Evolutionary conservation across 2,888 invertebrate genomes (phyloP), one percentile per base, ranked within the genome.

Genomic region (Perizoma affinitatum): DNA sequence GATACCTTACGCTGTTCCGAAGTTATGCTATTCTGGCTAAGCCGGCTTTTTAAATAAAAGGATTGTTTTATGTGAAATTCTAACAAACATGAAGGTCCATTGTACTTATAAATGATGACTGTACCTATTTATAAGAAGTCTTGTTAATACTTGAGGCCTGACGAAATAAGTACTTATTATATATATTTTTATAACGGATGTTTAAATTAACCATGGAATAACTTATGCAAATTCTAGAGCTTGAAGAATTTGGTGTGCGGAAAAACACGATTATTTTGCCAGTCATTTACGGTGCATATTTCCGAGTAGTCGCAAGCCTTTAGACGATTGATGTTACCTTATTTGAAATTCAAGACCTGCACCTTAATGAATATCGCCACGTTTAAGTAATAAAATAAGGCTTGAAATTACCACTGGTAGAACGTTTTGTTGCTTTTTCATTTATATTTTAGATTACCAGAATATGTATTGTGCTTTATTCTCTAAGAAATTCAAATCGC

Each of bases 261-360:
- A 57, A 58, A 41, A 54, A 57, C 54, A 54, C 8, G 54, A 38
- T 48, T 48, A 62, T 54, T 47, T 51, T 9, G 33, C 45, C 4
- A 40, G 42, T 52, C 52, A 11, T 48, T 40, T 36, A 52, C 42
- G 40, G 33, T 34, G 11, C 44, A 50, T 60, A 50, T 60, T 55
- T 58, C 44, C 9, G 44, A 47, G 54, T 51, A 60, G 41, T 45
- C 38, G 33, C 54, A 66, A 68, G 67, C 67, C 67, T 71, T 68
- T 70, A 70, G 60, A 67, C 56, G 68, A 22, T 22, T 22, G 22
- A 65, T 70, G 72, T 72, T 75, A 65, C 66, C 69, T 72, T 64
- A 71, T 74, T 74, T 65, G 58, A 66, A 69, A 76, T 78, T 75
- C 74, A 71, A 70, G 71, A 67, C 66, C 65, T 68, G 71, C 63